A percentile compares a stretch with the other conserved stretches of the same genome.
Evolutionary conservation across 2,113 vertebrate species (phyloP).

Genomic region (Saguinus imperator): DNA sequence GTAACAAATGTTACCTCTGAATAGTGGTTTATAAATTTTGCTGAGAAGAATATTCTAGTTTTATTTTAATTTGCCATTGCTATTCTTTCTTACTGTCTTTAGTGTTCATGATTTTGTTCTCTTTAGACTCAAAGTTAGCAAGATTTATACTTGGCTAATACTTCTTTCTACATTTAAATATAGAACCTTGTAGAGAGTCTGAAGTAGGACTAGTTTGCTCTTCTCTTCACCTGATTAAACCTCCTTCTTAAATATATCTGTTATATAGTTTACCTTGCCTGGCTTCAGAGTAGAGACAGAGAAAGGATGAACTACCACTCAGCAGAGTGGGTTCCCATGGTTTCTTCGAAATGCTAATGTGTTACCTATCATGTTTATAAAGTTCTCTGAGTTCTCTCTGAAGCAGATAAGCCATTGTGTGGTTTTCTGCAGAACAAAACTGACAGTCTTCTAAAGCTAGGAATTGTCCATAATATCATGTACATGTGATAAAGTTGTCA

Average conservation of each 20-base stretch:
- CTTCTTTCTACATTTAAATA: conserved; percentile 63
- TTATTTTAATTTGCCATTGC: conserved; percentile 57
- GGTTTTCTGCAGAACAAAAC: conserved; percentile 40
- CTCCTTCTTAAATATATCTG: conserved; percentile 66
- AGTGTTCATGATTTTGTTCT: conserved; percentile 61
- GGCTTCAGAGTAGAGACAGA: conserved; percentile 38
- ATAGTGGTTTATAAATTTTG: conserved; percentile 59
- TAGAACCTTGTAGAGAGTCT: not conserved
- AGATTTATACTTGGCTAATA: conserved; percentile 36
- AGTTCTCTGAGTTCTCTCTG: conserved; percentile 44
- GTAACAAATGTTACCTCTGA: not conserved
- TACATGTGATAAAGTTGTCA: conserved; percentile 9
- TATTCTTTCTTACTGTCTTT: conserved; percentile 56
- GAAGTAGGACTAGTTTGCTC: conserved; percentile 33
- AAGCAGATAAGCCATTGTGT: not conserved
- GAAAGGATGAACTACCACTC: not conserved
- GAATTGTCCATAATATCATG: not conserved
- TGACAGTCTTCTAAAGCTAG: not conserved
- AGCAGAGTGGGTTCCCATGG: rapidly evolving
- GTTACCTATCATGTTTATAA: not conserved
- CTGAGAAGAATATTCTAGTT: not conserved
- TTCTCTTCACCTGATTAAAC: conserved; percentile 63
- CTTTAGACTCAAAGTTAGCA: conserved; percentile 50
- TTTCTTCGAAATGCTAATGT: conserved; percentile 66
- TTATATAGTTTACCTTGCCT: conserved; percentile 67